phyloP scores from a whole-genome alignment of 1,140 invertebrate genomes.

The Tetraneura akinire region DNA sequence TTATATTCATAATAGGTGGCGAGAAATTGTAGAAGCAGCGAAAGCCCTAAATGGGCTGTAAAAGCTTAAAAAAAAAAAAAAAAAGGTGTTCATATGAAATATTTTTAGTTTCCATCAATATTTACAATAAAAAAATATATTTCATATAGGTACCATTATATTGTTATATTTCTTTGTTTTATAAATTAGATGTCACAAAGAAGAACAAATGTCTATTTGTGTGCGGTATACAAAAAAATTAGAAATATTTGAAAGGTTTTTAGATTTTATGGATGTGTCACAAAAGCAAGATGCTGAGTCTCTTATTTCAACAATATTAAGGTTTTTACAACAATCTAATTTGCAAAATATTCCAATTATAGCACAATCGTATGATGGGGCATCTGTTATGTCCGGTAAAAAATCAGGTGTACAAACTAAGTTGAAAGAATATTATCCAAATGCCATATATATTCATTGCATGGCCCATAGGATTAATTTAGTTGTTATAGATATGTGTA shows the following conservation, averaged over 20 bases:
- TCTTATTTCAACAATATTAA: neutral
- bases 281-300: neutral
- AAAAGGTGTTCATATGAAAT: too few relatives aligned
- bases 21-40: too few relatives aligned
- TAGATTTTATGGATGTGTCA: neutral
- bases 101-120: too few relatives aligned
- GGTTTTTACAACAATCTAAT: neutral
- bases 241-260: neutral
- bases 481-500: constrained; percentile 52
- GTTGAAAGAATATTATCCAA: constrained; percentile 53
- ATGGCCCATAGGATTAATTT: constrained; percentile 54
- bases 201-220: neutral
- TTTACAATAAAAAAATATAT: neutral
- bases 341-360: neutral
- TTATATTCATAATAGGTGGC: too few relatives aligned
- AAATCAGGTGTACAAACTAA: constrained; percentile 53
- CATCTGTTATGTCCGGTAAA: constrained; percentile 52
- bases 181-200: constrained; percentile 3
- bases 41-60: too few relatives aligned
- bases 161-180: too few relatives aligned
- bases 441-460: constrained; percentile 54
- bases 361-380: constrained; percentile 32
- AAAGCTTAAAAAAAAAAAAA: too few relatives aligned
- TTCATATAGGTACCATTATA: too few relatives aligned
- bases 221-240: neutral